phyloP scores from a whole-genome alignment of 2,113 vertebrate genomes.

The Meles meles region DNA sequence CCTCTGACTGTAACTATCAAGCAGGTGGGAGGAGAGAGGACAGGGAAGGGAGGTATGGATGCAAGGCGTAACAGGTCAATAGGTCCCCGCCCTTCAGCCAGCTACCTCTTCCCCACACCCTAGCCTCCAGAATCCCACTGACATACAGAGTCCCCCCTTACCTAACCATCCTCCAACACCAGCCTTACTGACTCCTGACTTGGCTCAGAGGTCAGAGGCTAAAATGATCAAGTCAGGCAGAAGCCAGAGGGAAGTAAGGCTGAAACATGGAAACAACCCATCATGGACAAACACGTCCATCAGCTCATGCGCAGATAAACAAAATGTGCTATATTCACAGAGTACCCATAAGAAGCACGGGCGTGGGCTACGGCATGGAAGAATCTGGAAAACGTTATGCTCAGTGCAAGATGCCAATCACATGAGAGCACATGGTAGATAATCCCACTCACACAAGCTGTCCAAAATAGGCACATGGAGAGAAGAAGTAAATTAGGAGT shows the following conservation, averaged over 20 bases:
- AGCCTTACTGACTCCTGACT: neutral
- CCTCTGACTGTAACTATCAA: neutral
- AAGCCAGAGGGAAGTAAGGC: neutral
- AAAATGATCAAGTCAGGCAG: constrained; percentile 39
- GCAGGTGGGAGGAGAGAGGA: neutral
- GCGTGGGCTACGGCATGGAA: rapidly evolving
- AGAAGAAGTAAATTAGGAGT: neutral
- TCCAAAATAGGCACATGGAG: neutral
- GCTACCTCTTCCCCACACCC: neutral
- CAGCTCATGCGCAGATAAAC: rapidly evolving
- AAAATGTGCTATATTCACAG: rapidly evolving
- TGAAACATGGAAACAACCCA: no score
- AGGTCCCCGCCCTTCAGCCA: neutral
- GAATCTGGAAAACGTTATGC: neutral
- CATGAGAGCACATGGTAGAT: rapidly evolving
- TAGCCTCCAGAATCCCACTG: neutral
- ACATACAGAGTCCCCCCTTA: constrained; percentile 45
- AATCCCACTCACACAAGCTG: rapidly evolving
- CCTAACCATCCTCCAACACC: neutral
- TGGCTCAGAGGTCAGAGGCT: constrained; percentile 37
- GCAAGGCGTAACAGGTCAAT: neutral
- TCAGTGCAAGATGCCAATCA: neutral
- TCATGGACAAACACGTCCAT: no score
- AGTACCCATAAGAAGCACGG: rapidly evolving
- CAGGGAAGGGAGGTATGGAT: neutral